Evolutionary conservation across 2,888 invertebrate species (phyloP).

Genomic region (Ethmia dodecea): DNA sequence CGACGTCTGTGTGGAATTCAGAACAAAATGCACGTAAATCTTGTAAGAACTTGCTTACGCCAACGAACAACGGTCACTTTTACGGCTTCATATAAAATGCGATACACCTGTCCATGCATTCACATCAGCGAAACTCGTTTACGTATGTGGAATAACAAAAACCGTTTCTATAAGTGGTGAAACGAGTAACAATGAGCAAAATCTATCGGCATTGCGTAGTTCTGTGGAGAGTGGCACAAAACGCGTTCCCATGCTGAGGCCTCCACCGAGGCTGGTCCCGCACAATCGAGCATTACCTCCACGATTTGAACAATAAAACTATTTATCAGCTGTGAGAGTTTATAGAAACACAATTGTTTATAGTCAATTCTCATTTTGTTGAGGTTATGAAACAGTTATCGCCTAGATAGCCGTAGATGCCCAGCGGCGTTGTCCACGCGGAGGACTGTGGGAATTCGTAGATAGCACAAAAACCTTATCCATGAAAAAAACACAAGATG

Average conservation of each 20-base stretch:
- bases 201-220: conserved; percentile 48
- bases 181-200: conserved; percentile 46
- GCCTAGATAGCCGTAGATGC: too few relatives aligned
- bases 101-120: conserved; percentile 19
- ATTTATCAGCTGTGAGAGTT: too few relatives aligned
- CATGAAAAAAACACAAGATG: too few relatives aligned
- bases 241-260: conserved; percentile 48
- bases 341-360: too few relatives aligned
- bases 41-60: conserved; percentile 8
- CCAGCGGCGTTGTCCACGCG: too few relatives aligned
- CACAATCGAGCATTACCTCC: conserved; percentile 21
- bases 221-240: conserved; percentile 36
- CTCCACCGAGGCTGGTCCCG: conserved; percentile 31
- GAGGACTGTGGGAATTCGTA: too few relatives aligned
- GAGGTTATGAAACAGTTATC: too few relatives aligned
- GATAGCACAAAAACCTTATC: too few relatives aligned
- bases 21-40: background rate
- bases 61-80: conserved; percentile 5
- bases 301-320: conserved; percentile 15
- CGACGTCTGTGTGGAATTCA: background rate
- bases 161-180: conserved; percentile 36
- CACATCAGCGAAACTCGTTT: conserved; percentile 1
- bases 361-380: too few relatives aligned
- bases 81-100: conserved; percentile 37
- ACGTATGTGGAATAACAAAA: conserved; percentile 24